Percentiles rank a stretch among this genome's conserved stretches.
phyloP scores from a whole-genome alignment of 2,888 invertebrate species.

The Sinotaia quadrata region DNA sequence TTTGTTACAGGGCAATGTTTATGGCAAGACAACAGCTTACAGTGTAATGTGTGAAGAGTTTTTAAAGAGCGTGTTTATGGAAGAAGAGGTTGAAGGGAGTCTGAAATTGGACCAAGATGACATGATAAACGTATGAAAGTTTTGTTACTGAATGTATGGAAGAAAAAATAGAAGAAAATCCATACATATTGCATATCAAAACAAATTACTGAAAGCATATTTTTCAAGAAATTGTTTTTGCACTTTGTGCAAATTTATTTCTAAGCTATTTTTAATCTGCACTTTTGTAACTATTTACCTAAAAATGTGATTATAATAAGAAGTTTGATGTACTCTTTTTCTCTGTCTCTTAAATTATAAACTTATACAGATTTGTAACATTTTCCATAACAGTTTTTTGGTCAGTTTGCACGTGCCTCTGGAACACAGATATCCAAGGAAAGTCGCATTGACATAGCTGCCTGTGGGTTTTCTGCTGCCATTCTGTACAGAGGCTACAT shows the following conservation, averaged over 20 bases:
- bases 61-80: conserved; percentile 56
- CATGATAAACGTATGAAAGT: conserved; percentile 60
- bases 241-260: too few species aligned
- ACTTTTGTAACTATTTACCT: too few species aligned
- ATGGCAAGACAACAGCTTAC: conserved; percentile 57
- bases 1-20: conserved; percentile 55
- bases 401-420: conserved; percentile 45
- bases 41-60: conserved; percentile 60
- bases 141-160: too few species aligned
- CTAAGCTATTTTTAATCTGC: too few species aligned
- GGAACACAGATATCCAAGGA: background rate
- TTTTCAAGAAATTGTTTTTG: too few species aligned
- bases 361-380: too few species aligned
- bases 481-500: conserved; percentile 68
- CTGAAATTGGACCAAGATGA: conserved; percentile 53
- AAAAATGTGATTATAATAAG: too few species aligned
- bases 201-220: too few species aligned
- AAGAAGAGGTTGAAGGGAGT: conserved; percentile 48
- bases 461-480: conserved; percentile 48
- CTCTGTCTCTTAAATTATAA: too few species aligned
- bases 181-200: too few species aligned
- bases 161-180: too few species aligned
- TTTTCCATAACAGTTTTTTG: conserved; percentile 48
- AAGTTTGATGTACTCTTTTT: too few species aligned
- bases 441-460: conserved; percentile 9